phyloP scores from a whole-genome alignment of 2,888 invertebrate species.

The Drosophila ustulata region DNA sequence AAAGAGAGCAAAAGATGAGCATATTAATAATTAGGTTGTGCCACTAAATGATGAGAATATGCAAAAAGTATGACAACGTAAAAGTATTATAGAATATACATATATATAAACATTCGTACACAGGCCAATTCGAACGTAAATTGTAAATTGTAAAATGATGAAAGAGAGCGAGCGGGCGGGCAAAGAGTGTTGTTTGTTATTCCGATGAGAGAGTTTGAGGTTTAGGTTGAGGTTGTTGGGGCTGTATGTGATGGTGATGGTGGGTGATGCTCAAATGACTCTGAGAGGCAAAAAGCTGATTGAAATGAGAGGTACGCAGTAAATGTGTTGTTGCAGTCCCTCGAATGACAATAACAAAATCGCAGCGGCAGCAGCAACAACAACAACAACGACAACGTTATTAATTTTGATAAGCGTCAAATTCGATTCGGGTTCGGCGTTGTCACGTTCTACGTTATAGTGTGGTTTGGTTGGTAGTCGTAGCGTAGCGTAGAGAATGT shows the following conservation, averaged over 20 bases:
- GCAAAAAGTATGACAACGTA: constrained; percentile 48
- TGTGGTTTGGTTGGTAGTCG: not conserved
- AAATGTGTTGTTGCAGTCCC: constrained; percentile 39
- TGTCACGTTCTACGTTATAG: constrained; percentile 28
- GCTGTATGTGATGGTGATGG: no score
- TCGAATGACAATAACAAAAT: constrained; percentile 37
- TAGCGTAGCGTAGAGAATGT: constrained; percentile 14
- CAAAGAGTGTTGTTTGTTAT: constrained; percentile 20
- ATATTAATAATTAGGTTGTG: not conserved
- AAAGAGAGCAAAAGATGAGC: constrained; percentile 36
- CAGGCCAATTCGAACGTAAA: constrained; percentile 69
- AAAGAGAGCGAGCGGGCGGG: constrained; percentile 34
- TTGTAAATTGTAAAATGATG: constrained; percentile 51
- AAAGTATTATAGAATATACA: constrained; percentile 30
- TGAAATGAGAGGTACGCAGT: constrained; percentile 40
- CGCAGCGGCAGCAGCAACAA: constrained; percentile 53
- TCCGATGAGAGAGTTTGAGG: constrained; percentile 23
- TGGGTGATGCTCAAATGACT: not conserved
- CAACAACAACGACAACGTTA: constrained; percentile 62
- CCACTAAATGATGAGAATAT: constrained; percentile 19
- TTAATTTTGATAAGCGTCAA: constrained; percentile 66
- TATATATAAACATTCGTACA: constrained; percentile 58
- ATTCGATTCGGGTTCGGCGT: constrained; percentile 22
- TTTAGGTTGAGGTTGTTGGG: not conserved
- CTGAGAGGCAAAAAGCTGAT: constrained; percentile 34